phyloP scores from a whole-genome alignment of 1,140 invertebrate genomes.

The Drosophila orosa region DNA sequence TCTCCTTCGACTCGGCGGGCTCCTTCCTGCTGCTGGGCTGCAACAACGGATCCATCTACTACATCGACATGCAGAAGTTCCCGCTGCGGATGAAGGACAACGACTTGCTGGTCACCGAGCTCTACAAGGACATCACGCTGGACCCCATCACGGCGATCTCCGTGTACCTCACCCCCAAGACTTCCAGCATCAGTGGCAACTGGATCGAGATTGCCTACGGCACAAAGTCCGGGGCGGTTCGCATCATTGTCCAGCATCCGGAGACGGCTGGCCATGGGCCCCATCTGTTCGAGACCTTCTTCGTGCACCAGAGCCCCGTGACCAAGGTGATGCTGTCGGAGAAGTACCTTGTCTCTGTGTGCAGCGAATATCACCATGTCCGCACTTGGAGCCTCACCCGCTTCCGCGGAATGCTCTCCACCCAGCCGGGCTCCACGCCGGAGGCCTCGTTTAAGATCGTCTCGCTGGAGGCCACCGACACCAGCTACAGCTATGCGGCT shows the following conservation, averaged over 20 bases:
- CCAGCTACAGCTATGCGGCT: slow-evolving; percentile 89
- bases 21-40: slow-evolving; percentile 97
- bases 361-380: slow-evolving; percentile 99
- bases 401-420: slow-evolving; percentile 98
- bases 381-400: slow-evolving; percentile 98
- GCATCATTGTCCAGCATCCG: slow-evolving; percentile 99
- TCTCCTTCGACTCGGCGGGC: slow-evolving; percentile 98
- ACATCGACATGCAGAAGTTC: slow-evolving; percentile 99
- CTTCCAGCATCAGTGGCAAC: slow-evolving; percentile 97
- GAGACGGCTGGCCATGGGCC: slow-evolving; percentile 99
- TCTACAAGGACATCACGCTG: slow-evolving; percentile 96
- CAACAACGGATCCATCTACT: slow-evolving; percentile 98
- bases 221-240: slow-evolving; percentile 96
- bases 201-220: slow-evolving; percentile 99
- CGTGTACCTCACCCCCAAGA: slow-evolving; percentile 98
- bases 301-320: slow-evolving; percentile 97
- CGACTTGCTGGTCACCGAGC: slow-evolving; percentile 97
- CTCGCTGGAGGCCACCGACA: slow-evolving; percentile 88
- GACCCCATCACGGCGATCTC: slow-evolving; percentile 99
- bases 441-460: slow-evolving; percentile 96
- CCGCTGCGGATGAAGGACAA: slow-evolving; percentile 99
- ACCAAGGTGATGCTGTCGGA: slow-evolving; percentile 98
- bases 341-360: slow-evolving; percentile 98
- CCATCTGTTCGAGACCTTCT: slow-evolving; percentile 99
- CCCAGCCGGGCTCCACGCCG: slow-evolving; percentile 98